Conservation (phyloP, 2,888 invertebrate genomes). For the Alviniconcha strummeri region DNA sequence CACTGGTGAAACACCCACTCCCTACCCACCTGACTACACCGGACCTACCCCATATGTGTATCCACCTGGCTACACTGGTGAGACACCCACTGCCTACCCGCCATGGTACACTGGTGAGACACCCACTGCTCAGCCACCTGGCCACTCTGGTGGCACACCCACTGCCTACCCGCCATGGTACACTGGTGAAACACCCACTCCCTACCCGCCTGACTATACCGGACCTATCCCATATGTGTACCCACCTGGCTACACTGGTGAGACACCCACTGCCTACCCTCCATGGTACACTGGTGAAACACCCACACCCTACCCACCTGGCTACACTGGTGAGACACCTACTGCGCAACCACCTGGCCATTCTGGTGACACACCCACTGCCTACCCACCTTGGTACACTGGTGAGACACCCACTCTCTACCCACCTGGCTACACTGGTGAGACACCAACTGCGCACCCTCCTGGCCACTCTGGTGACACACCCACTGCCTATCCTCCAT, state of each 20-base stretch:
- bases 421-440: constrained; percentile 12
- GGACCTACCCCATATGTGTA: constrained; percentile 3
- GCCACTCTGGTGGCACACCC: constrained; percentile 20
- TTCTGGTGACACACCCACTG: background rate
- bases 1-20: constrained; percentile 20
- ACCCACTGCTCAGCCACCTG: constrained; percentile 14
- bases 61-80: constrained; percentile 4
- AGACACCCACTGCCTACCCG: constrained; percentile 18
- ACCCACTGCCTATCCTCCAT: constrained; percentile 9
- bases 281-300: background rate
- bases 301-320: constrained; percentile 4
- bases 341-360: background rate
- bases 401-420: background rate
- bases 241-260: background rate
- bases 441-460: constrained; percentile 7
- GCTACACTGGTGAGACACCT: background rate
- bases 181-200: constrained; percentile 11
- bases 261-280: background rate
- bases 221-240: no score
- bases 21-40: constrained; percentile 21
- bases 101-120: constrained; percentile 19
- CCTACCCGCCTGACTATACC: constrained; percentile 5
- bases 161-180: constrained; percentile 7
- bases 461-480: background rate
- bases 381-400: background rate